Percentiles rank a stretch among this genome's conserved stretches.
Evolutionary conservation across 2,113 vertebrate genomes (phyloP).

Genomic region (Numenius arquata): DNA sequence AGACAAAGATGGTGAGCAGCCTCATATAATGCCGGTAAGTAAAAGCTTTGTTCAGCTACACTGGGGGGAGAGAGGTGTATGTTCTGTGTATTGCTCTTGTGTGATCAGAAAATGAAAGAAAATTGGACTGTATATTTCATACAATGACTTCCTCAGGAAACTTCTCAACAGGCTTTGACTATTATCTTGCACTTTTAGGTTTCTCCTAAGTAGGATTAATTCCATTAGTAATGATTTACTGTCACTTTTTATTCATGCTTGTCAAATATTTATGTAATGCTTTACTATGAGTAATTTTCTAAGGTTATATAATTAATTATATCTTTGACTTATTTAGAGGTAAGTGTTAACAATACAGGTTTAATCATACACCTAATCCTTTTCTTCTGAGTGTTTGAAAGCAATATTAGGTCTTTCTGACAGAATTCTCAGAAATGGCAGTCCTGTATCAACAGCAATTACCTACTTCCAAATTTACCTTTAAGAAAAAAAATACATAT

Average conservation of each 20-base stretch:
- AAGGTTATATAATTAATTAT: background rate
- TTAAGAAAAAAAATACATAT: background rate
- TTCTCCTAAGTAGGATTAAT: background rate
- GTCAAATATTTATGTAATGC: background rate
- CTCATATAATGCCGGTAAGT: slow-evolving; percentile 87
- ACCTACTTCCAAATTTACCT: background rate
- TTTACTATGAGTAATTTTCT: background rate
- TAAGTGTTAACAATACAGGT: background rate
- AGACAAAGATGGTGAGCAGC: slow-evolving; percentile 96
- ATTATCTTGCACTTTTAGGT: background rate
- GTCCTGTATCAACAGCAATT: background rate
- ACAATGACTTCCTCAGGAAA: background rate
- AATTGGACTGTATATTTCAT: background rate
- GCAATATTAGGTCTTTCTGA: background rate
- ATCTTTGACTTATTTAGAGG: background rate
- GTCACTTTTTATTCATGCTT: background rate
- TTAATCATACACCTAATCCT: background rate
- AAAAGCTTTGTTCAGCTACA: background rate
- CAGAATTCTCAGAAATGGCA: background rate
- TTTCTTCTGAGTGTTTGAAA: background rate
- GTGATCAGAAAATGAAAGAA: background rate
- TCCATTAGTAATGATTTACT: background rate
- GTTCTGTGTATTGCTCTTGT: background rate
- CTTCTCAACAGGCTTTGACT: background rate
- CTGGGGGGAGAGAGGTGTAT: background rate